Base-by-base conservation (phyloP, 2,888 invertebrate genomes). In the Anoncus sp. region DNA sequence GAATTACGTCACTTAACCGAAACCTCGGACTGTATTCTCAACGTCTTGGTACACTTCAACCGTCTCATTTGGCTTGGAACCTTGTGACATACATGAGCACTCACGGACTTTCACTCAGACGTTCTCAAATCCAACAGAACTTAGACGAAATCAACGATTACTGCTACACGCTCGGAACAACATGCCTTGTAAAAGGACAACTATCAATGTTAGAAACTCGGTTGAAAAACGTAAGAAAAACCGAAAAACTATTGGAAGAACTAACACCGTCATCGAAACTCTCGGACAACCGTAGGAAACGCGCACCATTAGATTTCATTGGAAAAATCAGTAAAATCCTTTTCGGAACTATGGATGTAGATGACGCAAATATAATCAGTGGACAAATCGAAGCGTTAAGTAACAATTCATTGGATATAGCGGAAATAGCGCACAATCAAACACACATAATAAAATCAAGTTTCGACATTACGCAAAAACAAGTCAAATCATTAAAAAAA, bases 401-500 rank as follows among this genome's bases (percentile, higher is more conserved):
- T 16, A 59, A 71, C 4, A 59, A 63, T 7, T 49, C 49, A 24
- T 9, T 38, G 6, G 49, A 75, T 38, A 10, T 76, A 22, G 16
- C 74, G 9, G 51, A 43, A 47, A 57, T 67, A 5, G 18, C 73
- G 12, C 9, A 69, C 40, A 55, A 73, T 24, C 77, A 77, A 60
- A 77, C 70, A 16, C 74, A 70, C 10, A 74, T 74, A n/a, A 59
- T 70, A 24, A 70, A 60, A 51, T 51, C 74, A 63, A 55, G 65
- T 24, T 70, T 77, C 7, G 57, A 66, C 14, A 60, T 16, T 14
- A 60, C 22, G n/a, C 57, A 51, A 22, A 65, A 57, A 18, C 53
- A 63, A 18, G 49, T 72, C 16, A 35, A 16, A 35, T 55, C 53
- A 5, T 31, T 31, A 31, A 7, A 3, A 31, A 7, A 31, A 31